Percentiles rank a stretch among this genome's conserved stretches.
Evolutionary conservation across 2,888 invertebrate species (phyloP).

Genomic region (Ecliptopera silaceata): DNA sequence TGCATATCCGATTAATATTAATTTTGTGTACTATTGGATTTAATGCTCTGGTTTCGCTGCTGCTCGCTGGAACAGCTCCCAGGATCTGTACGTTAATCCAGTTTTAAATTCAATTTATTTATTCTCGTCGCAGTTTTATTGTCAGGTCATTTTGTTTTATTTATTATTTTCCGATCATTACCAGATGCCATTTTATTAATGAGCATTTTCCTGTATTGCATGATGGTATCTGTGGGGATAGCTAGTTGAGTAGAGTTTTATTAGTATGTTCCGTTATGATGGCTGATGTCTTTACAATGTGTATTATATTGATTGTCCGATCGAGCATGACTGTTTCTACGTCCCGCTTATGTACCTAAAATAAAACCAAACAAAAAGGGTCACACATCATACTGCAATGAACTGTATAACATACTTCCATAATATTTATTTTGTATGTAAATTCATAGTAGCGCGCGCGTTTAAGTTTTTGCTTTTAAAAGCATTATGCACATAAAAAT

Average conservation of each 20-base stretch:
- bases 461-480: background rate
- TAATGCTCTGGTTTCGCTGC: slow-evolving; percentile 61
- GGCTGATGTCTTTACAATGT: background rate
- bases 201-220: slow-evolving; percentile 33
- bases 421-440: too few relatives aligned
- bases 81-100: slow-evolving; percentile 69
- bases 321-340: slow-evolving; percentile 23
- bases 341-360: too few relatives aligned
- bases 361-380: too few relatives aligned
- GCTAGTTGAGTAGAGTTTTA: slow-evolving; percentile 32
- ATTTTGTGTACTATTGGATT: slow-evolving; percentile 50
- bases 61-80: slow-evolving; percentile 69
- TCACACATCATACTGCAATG: too few relatives aligned
- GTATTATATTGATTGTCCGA: slow-evolving; percentile 3
- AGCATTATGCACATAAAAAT: background rate
- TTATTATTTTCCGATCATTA: slow-evolving; percentile 34
- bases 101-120: slow-evolving; percentile 49
- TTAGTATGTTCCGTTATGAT: slow-evolving; percentile 24
- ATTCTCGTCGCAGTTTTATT: slow-evolving; percentile 37
- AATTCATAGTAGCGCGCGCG: background rate
- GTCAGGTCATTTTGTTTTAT: slow-evolving; percentile 35
- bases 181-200: slow-evolving; percentile 41
- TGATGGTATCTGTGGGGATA: slow-evolving; percentile 25
- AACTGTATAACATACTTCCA: too few relatives aligned
- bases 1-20: slow-evolving; percentile 47